Evolutionary conservation across 2,113 vertebrate species (phyloP), one percentile per base, ranked within the genome.

Genomic region (Gallinago media): DNA sequence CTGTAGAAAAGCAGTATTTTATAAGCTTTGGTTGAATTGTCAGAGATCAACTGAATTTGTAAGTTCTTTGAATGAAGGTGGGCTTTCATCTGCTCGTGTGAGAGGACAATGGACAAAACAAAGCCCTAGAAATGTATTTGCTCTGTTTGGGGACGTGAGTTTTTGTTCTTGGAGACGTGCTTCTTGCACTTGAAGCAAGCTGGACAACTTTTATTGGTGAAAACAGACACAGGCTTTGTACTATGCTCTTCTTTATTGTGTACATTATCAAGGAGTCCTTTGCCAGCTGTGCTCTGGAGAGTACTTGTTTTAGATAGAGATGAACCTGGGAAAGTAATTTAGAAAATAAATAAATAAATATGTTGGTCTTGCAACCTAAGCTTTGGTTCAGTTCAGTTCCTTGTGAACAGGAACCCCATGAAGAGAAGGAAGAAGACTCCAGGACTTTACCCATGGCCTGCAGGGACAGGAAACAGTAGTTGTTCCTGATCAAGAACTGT

Each of bases 1-100:
- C 26, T 88, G 40, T 40, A 83, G 50, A 59, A 93, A 62, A 72
- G 29, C 32, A 32, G 38, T 83, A 18, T 75, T 95, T 93, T 85
- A 8, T 71, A 94, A 92, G 47, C 32, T 40, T 94, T 67, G 22
- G 22, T 74, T 84, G 46, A 44, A 22, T 40, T 89, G 54, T 78
- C 12, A 9, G 59, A 87, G 59, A 89, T 61, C 74, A 83, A 40
- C 26, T 82, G 29, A 76, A 78, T 77, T 82, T 87, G 25, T 46
- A 55, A 89, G 7, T n/a, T 61, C 34, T 92, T 16, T 85, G 46
- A 82, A 93, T 23, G 25, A 25, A 50, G 3, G 29, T 26, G 8
- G 52, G 12, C 40, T 92, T 94, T 91, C 65, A 78, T 34, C 34
- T 8, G 3, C 50, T n/a, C 29, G 22, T 61, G 42, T n/a, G 21